Evolutionary conservation across 2,797 vertebrate genomes (phyloP), one percentile per base, ranked within the genome.

Genomic region (Sciaenops ocellatus): DNA sequence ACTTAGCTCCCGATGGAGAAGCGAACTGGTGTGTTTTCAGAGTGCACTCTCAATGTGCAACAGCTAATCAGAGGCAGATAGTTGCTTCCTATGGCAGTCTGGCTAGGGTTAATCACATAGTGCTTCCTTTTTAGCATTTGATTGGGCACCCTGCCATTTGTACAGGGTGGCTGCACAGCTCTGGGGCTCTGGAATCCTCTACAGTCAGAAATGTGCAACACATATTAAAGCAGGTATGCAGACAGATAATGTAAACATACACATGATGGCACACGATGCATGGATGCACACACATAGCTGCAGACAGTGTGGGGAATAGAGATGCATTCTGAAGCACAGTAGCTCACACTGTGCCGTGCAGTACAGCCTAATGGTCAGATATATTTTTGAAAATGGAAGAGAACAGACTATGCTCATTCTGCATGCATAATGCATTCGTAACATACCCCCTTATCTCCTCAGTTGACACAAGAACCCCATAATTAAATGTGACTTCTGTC

Each of bases 401-500:
- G 65, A 76, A 80, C 57, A 71, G 77, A 67, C 63, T 46, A 2
- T 17, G 13, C 67, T 84, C 65, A 76, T 84, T 92, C 54, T 54
- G 78, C 81, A 87, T 88, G 88, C 90, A 55, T 82, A 52, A 30
- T 46, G 71, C 80, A 71, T 89, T 70, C 76, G 54, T 69, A 64
- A 51, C 86, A 67, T 64, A 71, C 55, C 79, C 82, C 48, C 79
- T 83, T 83, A 90, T 91, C 85, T 88, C 38, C 34, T 51, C 50
- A 28, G 72, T 54, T 90, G 89, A 92, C 88, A 90, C 75, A 81
- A 83, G 84, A 85, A 89, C 30, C 82, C 56, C 5, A 38, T 92
- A 91, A 93, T 93, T 92, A 92, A 92, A 91, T 91, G 83, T 74
- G 90, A 92, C 89, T 94, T 85, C 80, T 92, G 90, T 93, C 92